Evolutionary conservation across 2,888 invertebrate species (phyloP).

Genomic region (Synanthedon myopaeformis): DNA sequence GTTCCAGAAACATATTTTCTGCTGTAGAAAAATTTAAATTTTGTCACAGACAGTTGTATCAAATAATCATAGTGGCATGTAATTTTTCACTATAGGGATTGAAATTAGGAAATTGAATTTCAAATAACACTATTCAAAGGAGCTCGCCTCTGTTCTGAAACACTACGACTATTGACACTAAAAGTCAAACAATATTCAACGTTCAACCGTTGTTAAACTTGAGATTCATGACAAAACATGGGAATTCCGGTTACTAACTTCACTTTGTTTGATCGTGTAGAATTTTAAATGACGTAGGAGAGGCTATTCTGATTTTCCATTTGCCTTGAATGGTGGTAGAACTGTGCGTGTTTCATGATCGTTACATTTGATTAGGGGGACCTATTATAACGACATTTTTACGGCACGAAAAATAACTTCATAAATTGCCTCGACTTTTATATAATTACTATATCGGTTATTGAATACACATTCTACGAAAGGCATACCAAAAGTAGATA

Average conservation of each 20-base stretch:
- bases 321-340: conserved; percentile 19
- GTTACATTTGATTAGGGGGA: conserved; percentile 22
- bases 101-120: background rate
- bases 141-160: no score
- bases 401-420: conserved; percentile 18
- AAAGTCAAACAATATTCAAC: background rate
- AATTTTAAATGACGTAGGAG: background rate
- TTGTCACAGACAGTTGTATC: no score
- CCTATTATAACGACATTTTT: conserved; percentile 25
- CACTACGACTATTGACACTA: background rate
- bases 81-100: background rate
- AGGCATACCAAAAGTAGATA: no score
- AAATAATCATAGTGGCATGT: no score
- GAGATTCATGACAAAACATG: background rate
- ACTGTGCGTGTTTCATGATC: conserved; percentile 22
- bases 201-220: background rate
- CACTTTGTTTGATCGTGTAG: background rate
- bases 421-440: conserved; percentile 17
- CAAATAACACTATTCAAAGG: background rate
- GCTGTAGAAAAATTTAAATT: no score
- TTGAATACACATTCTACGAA: background rate
- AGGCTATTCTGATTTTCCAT: conserved; percentile 7
- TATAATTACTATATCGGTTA: background rate
- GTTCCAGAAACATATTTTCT: no score
- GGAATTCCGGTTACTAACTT: background rate